phyloP scores from a whole-genome alignment of 2,888 invertebrate genomes.

The Beris morrisii region DNA sequence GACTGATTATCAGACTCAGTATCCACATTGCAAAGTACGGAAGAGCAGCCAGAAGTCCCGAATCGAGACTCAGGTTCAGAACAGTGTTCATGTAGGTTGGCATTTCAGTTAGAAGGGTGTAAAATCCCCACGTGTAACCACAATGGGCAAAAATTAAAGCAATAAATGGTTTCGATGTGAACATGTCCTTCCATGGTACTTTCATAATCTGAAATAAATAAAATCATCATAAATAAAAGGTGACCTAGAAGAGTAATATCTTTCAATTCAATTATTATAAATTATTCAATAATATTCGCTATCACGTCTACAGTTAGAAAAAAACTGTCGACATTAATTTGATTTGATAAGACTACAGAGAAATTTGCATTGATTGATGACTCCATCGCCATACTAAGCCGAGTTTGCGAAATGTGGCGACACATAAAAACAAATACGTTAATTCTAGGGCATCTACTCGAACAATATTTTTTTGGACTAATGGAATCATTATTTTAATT shows the following conservation, averaged over 20 bases:
- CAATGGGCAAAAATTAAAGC: conserved; percentile 62
- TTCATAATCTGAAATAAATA: conserved; percentile 8
- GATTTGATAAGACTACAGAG: no score
- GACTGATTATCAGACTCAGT: conserved; percentile 58
- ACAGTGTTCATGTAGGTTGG: conserved; percentile 69
- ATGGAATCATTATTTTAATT: no score
- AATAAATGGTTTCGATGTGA: conserved; percentile 68
- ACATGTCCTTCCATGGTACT: conserved; percentile 67
- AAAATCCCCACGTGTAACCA: conserved; percentile 74
- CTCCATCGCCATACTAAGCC: no score
- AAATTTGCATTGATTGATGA: no score
- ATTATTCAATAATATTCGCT: no score
- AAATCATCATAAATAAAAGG: not conserved
- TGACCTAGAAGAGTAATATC: not conserved
- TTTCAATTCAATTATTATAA: no score
- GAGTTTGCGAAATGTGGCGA: no score
- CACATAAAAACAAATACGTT: no score
- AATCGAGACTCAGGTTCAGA: conserved; percentile 61
- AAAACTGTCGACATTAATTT: no score
- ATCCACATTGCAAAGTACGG: conserved; percentile 63
- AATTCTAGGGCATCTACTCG: no score
- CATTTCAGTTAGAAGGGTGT: conserved; percentile 70
- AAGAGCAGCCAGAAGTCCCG: conserved; percentile 60
- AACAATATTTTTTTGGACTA: no score
- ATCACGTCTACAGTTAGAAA: no score